These are phyloP conservation scores for Sinosuthora webbiana DNA, from an alignment of 2,113 vertebrate genomes.

Conservation along the genomic window DNA sequence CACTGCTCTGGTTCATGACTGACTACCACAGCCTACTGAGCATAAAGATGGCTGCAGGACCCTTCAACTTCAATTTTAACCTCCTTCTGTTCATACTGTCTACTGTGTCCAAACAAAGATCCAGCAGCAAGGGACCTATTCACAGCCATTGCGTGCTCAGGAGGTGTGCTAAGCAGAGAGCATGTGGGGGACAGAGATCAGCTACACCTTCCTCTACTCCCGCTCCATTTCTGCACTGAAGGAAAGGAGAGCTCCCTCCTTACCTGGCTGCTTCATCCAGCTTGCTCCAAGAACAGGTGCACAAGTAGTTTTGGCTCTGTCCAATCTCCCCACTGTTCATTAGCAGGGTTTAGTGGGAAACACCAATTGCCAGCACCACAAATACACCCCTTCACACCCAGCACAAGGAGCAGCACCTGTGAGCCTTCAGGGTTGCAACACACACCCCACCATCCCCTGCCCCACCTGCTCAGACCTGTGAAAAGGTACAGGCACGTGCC, in stretches of 20 bases:
- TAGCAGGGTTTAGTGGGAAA: background rate
- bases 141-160: accelerated
- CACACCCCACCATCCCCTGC: background rate
- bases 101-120: background rate
- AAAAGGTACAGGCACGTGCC: background rate
- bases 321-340: accelerated
- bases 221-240: background rate
- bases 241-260: background rate
- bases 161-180: background rate
- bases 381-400: background rate
- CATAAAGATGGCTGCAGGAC: background rate
- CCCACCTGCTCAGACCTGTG: background rate
- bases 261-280: background rate
- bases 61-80: background rate
- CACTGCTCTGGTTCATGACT: background rate
- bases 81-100: background rate
- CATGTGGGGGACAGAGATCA: background rate
- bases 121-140: background rate
- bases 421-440: background rate
- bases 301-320: background rate
- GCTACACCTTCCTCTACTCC: background rate
- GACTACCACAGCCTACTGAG: background rate
- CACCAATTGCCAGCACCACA: background rate
- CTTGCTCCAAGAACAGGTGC: background rate
- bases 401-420: background rate